A percentile compares a stretch with the other conserved stretches of the same genome.
Conservation (phyloP, 1,140 invertebrate genomes). For the Brachionus asplanchnoidis region DNA sequence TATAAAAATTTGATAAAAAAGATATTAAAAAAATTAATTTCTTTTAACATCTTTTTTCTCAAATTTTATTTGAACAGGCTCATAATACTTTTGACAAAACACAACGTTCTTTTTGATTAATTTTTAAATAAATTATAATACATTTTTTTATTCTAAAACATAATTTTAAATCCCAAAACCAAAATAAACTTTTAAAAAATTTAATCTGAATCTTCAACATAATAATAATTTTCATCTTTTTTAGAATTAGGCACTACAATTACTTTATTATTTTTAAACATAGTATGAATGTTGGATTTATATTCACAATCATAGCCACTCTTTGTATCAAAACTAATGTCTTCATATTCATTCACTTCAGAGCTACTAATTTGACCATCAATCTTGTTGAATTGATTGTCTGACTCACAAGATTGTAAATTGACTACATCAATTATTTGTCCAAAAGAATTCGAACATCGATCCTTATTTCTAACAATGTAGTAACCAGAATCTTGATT, state of each 20-base stretch:
- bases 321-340: background rate
- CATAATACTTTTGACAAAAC: no score
- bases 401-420: background rate
- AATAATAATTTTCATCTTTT: constrained; percentile 3
- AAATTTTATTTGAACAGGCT: no score
- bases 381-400: background rate
- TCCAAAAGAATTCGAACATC: background rate
- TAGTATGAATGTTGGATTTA: background rate
- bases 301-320: background rate
- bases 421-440: background rate
- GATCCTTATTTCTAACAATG: background rate
- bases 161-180: background rate
- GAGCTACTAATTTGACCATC: background rate
- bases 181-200: background rate
- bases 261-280: constrained; percentile 17
- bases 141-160: background rate
- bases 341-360: background rate
- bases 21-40: no score
- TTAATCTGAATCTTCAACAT: background rate
- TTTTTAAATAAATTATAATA: no score
- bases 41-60: no score
- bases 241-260: background rate
- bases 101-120: no score
- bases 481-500: background rate
- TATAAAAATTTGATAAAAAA: no score